Evolutionary conservation across 2,113 vertebrate species (phyloP), one percentile per base, ranked within the genome.

Genomic region (Pterophyllum scalare): DNA sequence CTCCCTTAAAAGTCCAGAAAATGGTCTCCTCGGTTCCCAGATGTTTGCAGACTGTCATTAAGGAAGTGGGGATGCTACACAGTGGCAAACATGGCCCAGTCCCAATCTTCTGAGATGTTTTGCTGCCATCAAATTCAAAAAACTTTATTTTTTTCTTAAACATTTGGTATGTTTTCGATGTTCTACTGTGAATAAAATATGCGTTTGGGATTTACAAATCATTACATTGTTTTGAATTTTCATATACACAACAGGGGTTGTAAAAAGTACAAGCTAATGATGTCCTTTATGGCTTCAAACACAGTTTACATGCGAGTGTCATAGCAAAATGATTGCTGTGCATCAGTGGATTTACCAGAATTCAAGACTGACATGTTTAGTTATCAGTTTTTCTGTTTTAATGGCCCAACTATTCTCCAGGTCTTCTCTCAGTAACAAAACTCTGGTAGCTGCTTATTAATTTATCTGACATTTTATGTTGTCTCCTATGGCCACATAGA

Each of bases 251-350:
- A 43, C n/a, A 0, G n/a, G 7, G 4, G 62, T 65, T 65, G 40
- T 17, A 43, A 65, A 65, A 33, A 6, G 6, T 33, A 33, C 33
- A 33, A 33, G 33, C 7, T 33, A 33, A 33, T 46, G 52, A 79
- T 77, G 49, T 65, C 9, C 10, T 28, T 28, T 4, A 28, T 28
- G 5, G 28, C 28, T 28, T 28, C 28, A 28, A 28, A 49, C 35
- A 70, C 26, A 72, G 7, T 17, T 74, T 72, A 7, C 31, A 40
- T 85, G 65, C 75, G 43, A 54, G 59, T 72, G 19, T 62, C 52
- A 58, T 24, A n/a, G 64, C 33, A 22, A 58, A 79, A 77, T 58
- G 28, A 8, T 9, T 83, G 12, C 20, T 46, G 26, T 62, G 28
- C 14, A 15, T 72, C 52, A 61, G 24, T 12, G 13, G 20, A 40